Evolutionary conservation across 2,888 invertebrate genomes (phyloP).

Genomic region (Drosophila testacea): DNA sequence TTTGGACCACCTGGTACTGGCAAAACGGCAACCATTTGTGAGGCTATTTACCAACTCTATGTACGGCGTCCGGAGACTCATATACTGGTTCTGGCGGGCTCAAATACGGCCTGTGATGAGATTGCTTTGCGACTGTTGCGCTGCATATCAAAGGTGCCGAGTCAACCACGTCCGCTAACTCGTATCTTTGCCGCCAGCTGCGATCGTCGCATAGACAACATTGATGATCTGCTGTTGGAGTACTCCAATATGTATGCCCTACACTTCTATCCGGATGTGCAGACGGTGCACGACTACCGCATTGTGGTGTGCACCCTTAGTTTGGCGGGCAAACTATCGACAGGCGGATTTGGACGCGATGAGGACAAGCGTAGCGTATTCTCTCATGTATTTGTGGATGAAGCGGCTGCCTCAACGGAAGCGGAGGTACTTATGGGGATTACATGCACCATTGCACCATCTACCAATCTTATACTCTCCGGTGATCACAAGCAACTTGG

Average conservation of each 20-base stretch:
- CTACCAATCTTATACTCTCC: conserved; percentile 87
- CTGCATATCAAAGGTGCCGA: conserved; percentile 51
- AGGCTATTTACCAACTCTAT: conserved; percentile 88
- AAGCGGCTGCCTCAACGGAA: conserved; percentile 91
- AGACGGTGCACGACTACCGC: conserved; percentile 86
- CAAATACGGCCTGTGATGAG: conserved; percentile 91
- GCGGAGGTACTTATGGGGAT: conserved; percentile 89
- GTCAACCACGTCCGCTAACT: conserved; percentile 77
- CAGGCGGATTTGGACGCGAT: conserved; percentile 82
- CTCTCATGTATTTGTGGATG: conserved; percentile 91
- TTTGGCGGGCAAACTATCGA: conserved; percentile 86
- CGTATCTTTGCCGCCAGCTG: conserved; percentile 85
- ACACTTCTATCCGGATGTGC: conserved; percentile 85
- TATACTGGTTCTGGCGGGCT: conserved; percentile 89
- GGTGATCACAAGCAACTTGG: conserved; percentile 92
- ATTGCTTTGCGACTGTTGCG: conserved; percentile 86
- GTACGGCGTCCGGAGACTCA: conserved; percentile 82
- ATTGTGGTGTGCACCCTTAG: conserved; percentile 89
- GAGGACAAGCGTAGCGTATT: conserved; percentile 82
- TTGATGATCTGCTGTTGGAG: conserved; percentile 82
- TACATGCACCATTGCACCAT: conserved; percentile 80
- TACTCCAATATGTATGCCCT: conserved; percentile 85
- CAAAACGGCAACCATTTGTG: conserved; percentile 90
- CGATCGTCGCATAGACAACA: conserved; percentile 83
- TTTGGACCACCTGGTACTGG: conserved; percentile 90